Evolutionary conservation across 2,113 vertebrate genomes (phyloP), one percentile per base, ranked within the genome.

Genomic region (Gopherus evgoodei): DNA sequence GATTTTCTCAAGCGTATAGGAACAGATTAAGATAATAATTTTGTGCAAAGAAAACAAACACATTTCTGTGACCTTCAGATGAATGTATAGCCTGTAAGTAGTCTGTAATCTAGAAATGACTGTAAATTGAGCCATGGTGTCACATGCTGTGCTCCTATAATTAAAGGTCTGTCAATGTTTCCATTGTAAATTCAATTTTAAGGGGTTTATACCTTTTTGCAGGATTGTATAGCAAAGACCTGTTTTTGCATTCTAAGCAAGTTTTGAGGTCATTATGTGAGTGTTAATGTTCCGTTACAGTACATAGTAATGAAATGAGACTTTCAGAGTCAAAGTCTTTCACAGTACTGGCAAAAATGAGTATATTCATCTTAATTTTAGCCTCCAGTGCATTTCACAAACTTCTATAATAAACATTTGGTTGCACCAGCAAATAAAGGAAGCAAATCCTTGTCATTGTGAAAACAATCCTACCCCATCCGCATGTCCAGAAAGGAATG

Each of bases 371-470:
- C 98, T 98, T 98, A 93, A 98, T 98, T 98, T 98, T 97, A 25
- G 7, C 97, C 93, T 98, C 91, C 95, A 96, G 96, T 96, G 97
- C 97, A 95, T 98, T 96, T 93, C 91, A 96, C 96, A 93, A 94
- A 93, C 84, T 97, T 97, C 98, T 96, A 88, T 96, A 98, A 98
- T 98, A 98, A 98, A 98, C 98, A 95, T 98, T 98, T 98, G 97
- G 96, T 97, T 97, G 94, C 95, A 82, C 91, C 93, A 94, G 94
- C 87, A 97, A 98, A 96, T 79, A 96, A 90, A 97, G 86, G 91
- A 83, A 97, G 92, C 82, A 95, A 87, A 78, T 95, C 93, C 93
- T 95, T 90, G 85, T 91, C 89, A 31, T 79, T 56, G 29, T 83
- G 89, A 90, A 93, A 94, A 95, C 95, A 90, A 86, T 82, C 84